phyloP scores from a whole-genome alignment of 2,113 vertebrate species.

The Dipodomys spectabilis region DNA sequence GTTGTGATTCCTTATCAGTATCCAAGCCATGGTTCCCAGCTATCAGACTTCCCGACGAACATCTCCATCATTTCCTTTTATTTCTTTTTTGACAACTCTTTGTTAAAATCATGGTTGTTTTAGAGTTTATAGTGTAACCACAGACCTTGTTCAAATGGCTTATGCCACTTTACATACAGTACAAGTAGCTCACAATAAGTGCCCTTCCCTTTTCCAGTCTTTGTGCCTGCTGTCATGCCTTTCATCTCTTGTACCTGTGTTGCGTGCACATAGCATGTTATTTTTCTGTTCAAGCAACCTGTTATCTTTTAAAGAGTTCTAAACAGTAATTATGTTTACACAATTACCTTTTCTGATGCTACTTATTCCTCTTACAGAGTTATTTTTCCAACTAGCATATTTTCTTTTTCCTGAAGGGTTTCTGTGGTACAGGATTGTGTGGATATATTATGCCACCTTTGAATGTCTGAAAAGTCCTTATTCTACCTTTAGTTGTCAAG shows the following conservation, averaged over 20 bases:
- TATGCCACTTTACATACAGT: not conserved
- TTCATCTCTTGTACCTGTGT: not conserved
- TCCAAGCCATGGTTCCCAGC: too few species aligned
- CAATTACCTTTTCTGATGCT: not conserved
- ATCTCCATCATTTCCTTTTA: not conserved
- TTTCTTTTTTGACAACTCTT: not conserved
- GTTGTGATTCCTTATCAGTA: too few species aligned
- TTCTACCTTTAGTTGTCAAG: slow-evolving; percentile 10
- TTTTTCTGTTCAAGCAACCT: not conserved
- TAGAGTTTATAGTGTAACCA: not conserved
- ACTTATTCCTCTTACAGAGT: not conserved
- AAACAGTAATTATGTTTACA: not conserved
- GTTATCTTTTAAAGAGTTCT: not conserved
- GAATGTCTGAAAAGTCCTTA: not conserved
- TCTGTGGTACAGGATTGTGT: not conserved
- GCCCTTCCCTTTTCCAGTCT: not conserved
- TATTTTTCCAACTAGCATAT: not conserved
- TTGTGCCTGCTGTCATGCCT: not conserved
- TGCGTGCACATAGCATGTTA: not conserved
- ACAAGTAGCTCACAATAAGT: not conserved
- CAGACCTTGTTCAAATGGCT: not conserved
- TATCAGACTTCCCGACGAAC: too few species aligned
- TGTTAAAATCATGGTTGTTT: not conserved
- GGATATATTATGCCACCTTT: not conserved
- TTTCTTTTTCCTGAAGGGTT: not conserved